Evolutionary conservation across 2,113 vertebrate genomes (phyloP).

Genomic region (Pionites leucogaster): DNA sequence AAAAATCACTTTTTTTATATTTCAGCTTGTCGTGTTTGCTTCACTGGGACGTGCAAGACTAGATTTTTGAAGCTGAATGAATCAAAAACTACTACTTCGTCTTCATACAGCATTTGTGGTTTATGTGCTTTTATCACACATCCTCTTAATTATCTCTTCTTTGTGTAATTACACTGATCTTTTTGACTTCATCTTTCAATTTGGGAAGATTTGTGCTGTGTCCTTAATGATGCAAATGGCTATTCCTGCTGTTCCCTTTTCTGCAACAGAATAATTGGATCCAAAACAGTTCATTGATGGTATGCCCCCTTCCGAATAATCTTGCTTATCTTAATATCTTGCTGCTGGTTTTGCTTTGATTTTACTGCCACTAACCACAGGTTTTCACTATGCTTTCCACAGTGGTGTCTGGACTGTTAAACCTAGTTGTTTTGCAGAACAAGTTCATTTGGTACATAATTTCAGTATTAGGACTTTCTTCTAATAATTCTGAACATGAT

Average conservation of each 20-base stretch:
- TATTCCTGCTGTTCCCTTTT: neutral
- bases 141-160: neutral
- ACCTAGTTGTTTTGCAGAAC: neutral
- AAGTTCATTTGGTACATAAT: neutral
- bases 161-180: neutral
- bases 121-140: neutral
- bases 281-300: neutral
- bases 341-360: neutral
- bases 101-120: neutral
- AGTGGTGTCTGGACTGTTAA: accelerated
- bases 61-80: neutral
- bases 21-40: neutral
- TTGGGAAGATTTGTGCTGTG: neutral
- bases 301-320: neutral
- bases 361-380: neutral
- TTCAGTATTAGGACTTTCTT: neutral
- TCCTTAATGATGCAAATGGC: neutral
- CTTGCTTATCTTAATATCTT: neutral
- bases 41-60: neutral
- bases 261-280: neutral
- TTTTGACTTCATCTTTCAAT: neutral
- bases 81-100: neutral
- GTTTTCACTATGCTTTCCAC: neutral
- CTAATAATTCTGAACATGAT: neutral
- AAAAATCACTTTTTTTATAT: neutral